Base-by-base conservation (phyloP, 1,140 invertebrate species). In the Penaeus vannamei region DNA sequence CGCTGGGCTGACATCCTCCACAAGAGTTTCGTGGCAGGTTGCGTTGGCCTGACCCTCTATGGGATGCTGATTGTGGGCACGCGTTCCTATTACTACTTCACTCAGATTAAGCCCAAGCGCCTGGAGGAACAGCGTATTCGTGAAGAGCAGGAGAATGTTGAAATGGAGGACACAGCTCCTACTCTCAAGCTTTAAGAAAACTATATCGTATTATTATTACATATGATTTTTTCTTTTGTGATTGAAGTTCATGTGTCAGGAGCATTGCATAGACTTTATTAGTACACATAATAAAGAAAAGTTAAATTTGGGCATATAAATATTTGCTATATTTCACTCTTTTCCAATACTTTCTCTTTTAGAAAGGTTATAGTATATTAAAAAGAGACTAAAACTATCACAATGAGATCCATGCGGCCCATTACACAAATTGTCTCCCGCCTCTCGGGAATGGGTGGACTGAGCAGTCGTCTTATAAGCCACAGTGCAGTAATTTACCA, bases 11-110 rank as follows among this genome's bases (percentile, higher is more conserved):
- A 92, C 59, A 64, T 60, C 60, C 61, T 92, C 26, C 91, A 92
- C 76, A 88, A 86, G 76, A 87, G 91, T 32, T 86, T 91, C 84
- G 91, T 92, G 2, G 32, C 86, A n/a, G 59, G 53, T 10, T 92
- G 91, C 76, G 64, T 91, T 17, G 90, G 88, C 26, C 20, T 91
- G 46, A 91, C 91, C 2, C n/a, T 86, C 22, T 91, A 76, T 80
- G 91, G 91, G 59, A 83, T 90, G 29, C n/a, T 64, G 5, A 62
- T 90, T 46, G 81, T 90, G 32, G 90, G 87, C 23, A 12, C 32
- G 17, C 77, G 90, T 1, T 82, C 64, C 14, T 91, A 91, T 69
- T n/a, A 85, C 66, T 91, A 91, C 79, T 85, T 91, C 12, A 66
- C 76, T 12, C 62, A 82, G 22, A 61, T 84, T 17, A 87, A 90